Evolutionary conservation across 1,140 invertebrate genomes (phyloP).

Genomic region (Teleopsis dalmanni): DNA sequence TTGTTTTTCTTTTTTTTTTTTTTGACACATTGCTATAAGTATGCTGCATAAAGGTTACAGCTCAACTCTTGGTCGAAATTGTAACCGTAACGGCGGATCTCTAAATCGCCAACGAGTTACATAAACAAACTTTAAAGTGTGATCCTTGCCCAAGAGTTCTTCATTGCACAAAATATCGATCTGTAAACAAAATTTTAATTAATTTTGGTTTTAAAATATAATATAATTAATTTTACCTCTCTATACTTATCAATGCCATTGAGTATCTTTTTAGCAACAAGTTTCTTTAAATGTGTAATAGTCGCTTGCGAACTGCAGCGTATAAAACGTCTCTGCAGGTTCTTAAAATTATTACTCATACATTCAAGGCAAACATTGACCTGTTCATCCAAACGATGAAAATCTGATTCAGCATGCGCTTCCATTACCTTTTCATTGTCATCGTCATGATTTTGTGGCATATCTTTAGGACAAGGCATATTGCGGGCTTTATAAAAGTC

Average conservation of each 20-base stretch:
- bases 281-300: conserved; percentile 95
- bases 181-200: too few relatives aligned
- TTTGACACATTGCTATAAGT: background rate
- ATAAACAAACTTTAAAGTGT: conserved; percentile 97
- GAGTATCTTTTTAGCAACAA: conserved; percentile 91
- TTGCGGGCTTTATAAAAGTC: conserved; percentile 80
- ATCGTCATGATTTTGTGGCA: conserved; percentile 55
- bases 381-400: conserved; percentile 92
- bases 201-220: too few relatives aligned
- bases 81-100: conserved; percentile 75
- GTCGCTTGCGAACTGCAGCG: conserved; percentile 93
- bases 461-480: conserved; percentile 81
- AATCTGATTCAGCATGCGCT: conserved; percentile 79
- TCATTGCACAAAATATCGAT: conserved; percentile 98
- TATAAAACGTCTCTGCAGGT: conserved; percentile 81
- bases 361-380: conserved; percentile 86
- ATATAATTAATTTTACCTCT: too few relatives aligned
- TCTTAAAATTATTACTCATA: conserved; percentile 73
- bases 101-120: conserved; percentile 95
- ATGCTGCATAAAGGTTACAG: too few relatives aligned
- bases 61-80: conserved; percentile 68
- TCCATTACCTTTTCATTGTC: conserved; percentile 43
- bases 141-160: conserved; percentile 95
- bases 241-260: conserved; percentile 88
- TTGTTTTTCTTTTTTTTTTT: too few relatives aligned